Percentiles rank a stretch among this genome's conserved stretches.
phyloP scores from a whole-genome alignment of 2,797 vertebrate genomes.

The Chelmon rostratus region DNA sequence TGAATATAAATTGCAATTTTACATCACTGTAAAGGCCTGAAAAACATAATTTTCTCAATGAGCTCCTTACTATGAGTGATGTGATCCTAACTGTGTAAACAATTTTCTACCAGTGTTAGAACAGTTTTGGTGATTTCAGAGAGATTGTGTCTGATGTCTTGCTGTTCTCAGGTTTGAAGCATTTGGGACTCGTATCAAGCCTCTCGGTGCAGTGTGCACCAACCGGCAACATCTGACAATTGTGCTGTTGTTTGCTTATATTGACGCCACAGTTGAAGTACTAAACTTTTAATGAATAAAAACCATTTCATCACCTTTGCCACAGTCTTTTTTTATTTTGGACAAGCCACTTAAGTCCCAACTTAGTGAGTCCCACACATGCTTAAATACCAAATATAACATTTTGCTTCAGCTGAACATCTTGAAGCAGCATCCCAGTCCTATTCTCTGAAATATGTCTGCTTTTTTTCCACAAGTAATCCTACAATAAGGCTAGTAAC shows the following conservation, averaged over 20 bases:
- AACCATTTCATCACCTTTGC: no score
- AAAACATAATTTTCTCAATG: conserved; percentile 5
- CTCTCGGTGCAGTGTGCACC: background rate
- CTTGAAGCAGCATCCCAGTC: no score
- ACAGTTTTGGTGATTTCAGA: background rate
- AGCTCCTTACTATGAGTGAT: no score
- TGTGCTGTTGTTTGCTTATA: background rate
- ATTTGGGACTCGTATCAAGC: background rate
- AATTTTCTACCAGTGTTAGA: background rate
- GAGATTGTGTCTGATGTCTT: background rate
- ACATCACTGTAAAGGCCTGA: background rate
- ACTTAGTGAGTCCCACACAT: background rate
- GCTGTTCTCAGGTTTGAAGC: background rate
- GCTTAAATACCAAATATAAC: background rate
- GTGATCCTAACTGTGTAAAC: background rate
- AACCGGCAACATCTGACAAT: no score
- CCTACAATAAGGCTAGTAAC: background rate
- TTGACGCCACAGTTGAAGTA: background rate
- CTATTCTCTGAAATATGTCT: background rate
- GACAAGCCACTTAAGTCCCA: background rate
- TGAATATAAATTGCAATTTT: no score
- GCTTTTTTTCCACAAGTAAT: background rate
- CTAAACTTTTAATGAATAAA: no score
- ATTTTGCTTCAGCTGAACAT: background rate
- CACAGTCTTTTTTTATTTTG: background rate